These are phyloP conservation scores for Xiphophorus hellerii DNA, from an alignment of 2,113 vertebrate species.

Conservation along the genomic window DNA sequence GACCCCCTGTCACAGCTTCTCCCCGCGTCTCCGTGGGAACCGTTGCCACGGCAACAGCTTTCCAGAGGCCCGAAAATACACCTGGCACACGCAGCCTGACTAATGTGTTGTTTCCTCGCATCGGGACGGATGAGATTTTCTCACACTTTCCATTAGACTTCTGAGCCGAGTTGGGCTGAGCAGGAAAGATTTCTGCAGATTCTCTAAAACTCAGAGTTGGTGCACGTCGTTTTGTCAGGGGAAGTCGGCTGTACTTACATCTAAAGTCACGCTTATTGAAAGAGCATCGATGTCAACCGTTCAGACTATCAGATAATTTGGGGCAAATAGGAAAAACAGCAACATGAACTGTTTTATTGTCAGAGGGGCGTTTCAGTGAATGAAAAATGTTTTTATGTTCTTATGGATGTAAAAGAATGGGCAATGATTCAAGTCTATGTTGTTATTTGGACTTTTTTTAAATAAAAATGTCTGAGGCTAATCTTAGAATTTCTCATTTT, in stretches of 20 bases:
- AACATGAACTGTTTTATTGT: background rate
- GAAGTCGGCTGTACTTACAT: too few species aligned
- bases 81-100: constrained; percentile 49
- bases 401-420: background rate
- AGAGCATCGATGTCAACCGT: background rate
- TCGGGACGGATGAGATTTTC: constrained; percentile 28
- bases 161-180: background rate
- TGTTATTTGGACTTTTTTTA: background rate
- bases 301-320: background rate
- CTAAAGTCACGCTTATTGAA: too few species aligned
- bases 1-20: constrained; percentile 71
- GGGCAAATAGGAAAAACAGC: background rate
- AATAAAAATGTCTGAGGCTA: too few species aligned
- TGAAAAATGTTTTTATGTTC: background rate
- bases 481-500: too few species aligned
- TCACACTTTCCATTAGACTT: background rate
- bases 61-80: constrained; percentile 67
- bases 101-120: constrained; percentile 48
- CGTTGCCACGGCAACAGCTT: constrained; percentile 79
- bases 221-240: too few species aligned
- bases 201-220: background rate
- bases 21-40: constrained; percentile 73
- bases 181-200: background rate
- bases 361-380: background rate
- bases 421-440: background rate